Conservation (phyloP, 2,888 invertebrate species). For the Napeogenes inachia region DNA sequence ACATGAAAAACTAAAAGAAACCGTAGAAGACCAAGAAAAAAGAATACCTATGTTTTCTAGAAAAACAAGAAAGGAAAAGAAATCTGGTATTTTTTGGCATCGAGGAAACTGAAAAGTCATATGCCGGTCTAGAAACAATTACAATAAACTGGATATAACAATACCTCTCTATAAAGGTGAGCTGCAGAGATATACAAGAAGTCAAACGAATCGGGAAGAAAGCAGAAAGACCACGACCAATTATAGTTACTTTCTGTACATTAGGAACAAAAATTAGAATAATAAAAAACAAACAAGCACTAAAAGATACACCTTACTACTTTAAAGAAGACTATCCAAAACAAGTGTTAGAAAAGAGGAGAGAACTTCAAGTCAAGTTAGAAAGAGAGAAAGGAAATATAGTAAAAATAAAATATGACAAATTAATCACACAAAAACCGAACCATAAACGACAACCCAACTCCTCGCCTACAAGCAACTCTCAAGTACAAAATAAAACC, state of each 20-base stretch:
- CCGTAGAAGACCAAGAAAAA: constrained; percentile 9
- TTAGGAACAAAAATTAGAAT: constrained; percentile 7
- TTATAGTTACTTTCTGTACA: constrained; percentile 1
- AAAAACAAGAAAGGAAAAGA: constrained; percentile 8
- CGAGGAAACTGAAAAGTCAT: too few species aligned
- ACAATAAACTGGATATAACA: neutral
- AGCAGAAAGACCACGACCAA: constrained; percentile 9
- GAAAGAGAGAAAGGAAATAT: constrained; percentile 8
- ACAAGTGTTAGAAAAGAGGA: neutral
- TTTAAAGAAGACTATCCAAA: neutral
- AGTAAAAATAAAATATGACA: constrained; percentile 8
- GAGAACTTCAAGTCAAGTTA: neutral
- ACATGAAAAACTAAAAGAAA: neutral
- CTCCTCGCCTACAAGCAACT: too few species aligned
- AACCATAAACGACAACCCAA: too few species aligned
- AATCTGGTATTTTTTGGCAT: neutral
- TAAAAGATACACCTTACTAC: neutral
- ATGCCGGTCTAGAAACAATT: too few species aligned
- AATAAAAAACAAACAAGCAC: neutral
- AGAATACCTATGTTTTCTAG: constrained; percentile 5
- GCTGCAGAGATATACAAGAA: constrained; percentile 4
- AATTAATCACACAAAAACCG: constrained; percentile 4
- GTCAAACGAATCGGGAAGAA: constrained; percentile 6
- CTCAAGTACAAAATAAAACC: too few species aligned
- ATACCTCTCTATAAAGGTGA: neutral